A percentile compares a stretch with the other conserved stretches of the same genome.
phyloP scores from a whole-genome alignment of 2,888 invertebrate species.

The Drosophila helvetica region DNA sequence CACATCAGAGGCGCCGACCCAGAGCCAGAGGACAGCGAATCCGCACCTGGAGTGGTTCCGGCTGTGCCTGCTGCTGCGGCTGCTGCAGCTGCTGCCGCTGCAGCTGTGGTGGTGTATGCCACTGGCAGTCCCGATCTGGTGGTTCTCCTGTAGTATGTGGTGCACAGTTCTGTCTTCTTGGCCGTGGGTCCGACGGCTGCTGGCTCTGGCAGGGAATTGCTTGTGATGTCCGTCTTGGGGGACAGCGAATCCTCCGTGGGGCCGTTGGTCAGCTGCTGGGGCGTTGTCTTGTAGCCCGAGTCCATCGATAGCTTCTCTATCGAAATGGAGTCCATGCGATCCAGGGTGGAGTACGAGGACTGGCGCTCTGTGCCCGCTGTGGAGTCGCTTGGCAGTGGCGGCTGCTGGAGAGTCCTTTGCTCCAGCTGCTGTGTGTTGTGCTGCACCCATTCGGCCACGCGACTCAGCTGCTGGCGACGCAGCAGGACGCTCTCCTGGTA shows the following conservation, averaged over 20 bases:
- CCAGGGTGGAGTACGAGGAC: slow-evolving; percentile 78
- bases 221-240: slow-evolving; percentile 77
- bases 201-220: slow-evolving; percentile 61
- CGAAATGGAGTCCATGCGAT: slow-evolving; percentile 81
- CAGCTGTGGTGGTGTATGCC: slow-evolving; percentile 69
- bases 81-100: slow-evolving; percentile 26
- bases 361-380: slow-evolving; percentile 73
- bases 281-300: slow-evolving; percentile 83
- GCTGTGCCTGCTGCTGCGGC: background rate
- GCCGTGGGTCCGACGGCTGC: background rate
- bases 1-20: slow-evolving; percentile 64
- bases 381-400: slow-evolving; percentile 61
- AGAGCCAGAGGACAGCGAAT: slow-evolving; percentile 62
- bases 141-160: slow-evolving; percentile 80
- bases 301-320: slow-evolving; percentile 82
- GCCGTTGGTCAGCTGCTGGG: slow-evolving; percentile 76
- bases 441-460: slow-evolving; percentile 92
- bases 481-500: slow-evolving; percentile 85
- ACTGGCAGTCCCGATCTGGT: slow-evolving; percentile 79
- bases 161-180: slow-evolving; percentile 66
- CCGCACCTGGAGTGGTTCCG: slow-evolving; percentile 34
- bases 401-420: slow-evolving; percentile 67
- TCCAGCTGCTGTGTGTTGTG: slow-evolving; percentile 86
- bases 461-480: slow-evolving; percentile 87
- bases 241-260: slow-evolving; percentile 80